These are phyloP conservation scores for Bruchidius siliquastri DNA, from an alignment of 2,888 invertebrate species.

Conservation along the genomic window DNA sequence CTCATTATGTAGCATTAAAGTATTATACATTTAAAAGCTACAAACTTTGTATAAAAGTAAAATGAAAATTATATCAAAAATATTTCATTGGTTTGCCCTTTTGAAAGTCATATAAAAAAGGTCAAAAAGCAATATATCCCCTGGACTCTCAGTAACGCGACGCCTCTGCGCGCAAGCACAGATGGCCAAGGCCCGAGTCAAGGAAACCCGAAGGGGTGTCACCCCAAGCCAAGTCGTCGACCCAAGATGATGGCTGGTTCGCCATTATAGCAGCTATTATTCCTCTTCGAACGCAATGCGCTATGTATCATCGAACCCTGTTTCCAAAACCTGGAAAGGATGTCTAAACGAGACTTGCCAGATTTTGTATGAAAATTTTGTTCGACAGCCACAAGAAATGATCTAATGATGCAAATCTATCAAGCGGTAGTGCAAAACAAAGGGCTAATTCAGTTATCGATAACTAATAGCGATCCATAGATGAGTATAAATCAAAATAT, in stretches of 20 bases:
- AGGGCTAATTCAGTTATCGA: no score
- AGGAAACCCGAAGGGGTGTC: neutral
- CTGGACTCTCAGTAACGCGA: neutral
- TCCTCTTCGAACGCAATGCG: neutral
- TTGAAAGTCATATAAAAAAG: neutral
- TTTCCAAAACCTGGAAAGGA: neutral
- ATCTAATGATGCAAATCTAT: no score
- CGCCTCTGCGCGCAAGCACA: neutral
- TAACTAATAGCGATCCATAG: no score
- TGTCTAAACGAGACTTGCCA: neutral
- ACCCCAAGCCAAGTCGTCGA: neutral
- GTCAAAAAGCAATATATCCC: neutral
- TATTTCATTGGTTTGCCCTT: no score
- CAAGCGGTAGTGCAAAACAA: no score
- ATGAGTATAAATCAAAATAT: no score
- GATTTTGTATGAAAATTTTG: no score
- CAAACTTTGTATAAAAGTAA: no score
- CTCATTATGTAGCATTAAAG: no score
- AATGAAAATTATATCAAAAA: no score
- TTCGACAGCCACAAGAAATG: no score
- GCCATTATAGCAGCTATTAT: neutral
- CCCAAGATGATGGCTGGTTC: neutral
- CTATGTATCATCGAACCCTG: neutral
- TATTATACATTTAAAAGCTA: no score
- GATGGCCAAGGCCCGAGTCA: neutral